Evolutionary conservation across 2,888 invertebrate species (phyloP), one percentile per base, ranked within the genome.

Genomic region (Pandemis cinnamomeana): DNA sequence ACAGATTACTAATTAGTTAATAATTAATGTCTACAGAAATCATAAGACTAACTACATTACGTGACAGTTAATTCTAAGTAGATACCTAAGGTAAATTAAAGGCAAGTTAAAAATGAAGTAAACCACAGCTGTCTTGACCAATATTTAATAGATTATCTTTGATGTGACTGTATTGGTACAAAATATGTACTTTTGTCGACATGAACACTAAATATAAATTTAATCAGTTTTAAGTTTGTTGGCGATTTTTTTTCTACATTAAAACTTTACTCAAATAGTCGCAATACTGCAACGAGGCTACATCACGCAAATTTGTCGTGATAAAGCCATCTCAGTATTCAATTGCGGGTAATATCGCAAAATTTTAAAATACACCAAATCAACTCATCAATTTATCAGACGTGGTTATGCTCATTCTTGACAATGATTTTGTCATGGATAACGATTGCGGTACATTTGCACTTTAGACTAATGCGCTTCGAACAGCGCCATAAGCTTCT

Each of bases 401-500:
- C 55, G 10, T 72, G 63, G 66, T 72, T 73, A 71, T 58, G 72
- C 20, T 60, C 51, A 77, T 89, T 90, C n/a, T 80, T 64, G 4
- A 87, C 76, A n/a, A 81, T 78, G 7, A 89, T 81, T n/a, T 77
- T 77, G 7, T 85, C 86, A 8, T 82, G 75, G 4, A 89, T 80
- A 42, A 91, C 86, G 53, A 84, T 82, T 8, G 88, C 83, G 72
- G 83, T 87, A 73, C 86, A 87, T 77, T 86, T 89, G 75, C 91
- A 90, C 15, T 82, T 79, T 46, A 79, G 78, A 0, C 82, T 77
- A 0, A 83, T 71, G 70, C 89, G 81, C 74, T 88, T 90, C 0
- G 84, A 83, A 68, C 91, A 91, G 1, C 91, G 81, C 91, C 90
- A 91, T 78, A 87, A 89, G 69, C 91, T 91, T 13, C 81, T 82